phyloP scores from a whole-genome alignment of 2,888 invertebrate genomes.

The Drosophila mimetica region DNA sequence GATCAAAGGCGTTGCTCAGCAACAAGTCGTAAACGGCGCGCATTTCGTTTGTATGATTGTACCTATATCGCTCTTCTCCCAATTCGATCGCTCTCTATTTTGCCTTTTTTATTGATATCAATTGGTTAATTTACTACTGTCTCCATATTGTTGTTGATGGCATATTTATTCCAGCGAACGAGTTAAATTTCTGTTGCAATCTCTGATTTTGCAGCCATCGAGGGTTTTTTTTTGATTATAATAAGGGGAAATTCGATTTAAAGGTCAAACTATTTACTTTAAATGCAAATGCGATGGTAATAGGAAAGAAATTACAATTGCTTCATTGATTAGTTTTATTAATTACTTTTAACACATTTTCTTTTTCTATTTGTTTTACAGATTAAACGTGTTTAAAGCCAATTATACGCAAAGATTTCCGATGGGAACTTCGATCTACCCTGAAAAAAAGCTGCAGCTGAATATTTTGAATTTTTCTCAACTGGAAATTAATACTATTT shows the following conservation, averaged over 20 bases:
- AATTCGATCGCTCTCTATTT: conserved; percentile 8
- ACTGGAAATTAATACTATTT: background rate
- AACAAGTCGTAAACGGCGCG: conserved; percentile 74
- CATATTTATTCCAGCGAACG: conserved; percentile 30
- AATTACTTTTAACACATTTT: background rate
- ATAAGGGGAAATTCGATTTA: background rate
- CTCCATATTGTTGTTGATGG: conserved; percentile 21
- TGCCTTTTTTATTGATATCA: conserved; percentile 55
- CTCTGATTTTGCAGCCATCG: background rate
- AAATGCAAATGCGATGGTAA: too few relatives aligned
- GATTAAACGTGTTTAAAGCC: background rate
- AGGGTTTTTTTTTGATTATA: background rate
- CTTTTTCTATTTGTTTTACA: background rate
- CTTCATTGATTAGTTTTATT: background rate
- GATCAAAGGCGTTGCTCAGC: conserved; percentile 74
- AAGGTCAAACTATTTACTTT: too few relatives aligned
- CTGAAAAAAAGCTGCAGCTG: background rate
- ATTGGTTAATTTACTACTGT: conserved; percentile 46
- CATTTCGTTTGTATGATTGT: conserved; percentile 58
- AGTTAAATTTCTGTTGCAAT: conserved; percentile 2
- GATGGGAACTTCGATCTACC: background rate
- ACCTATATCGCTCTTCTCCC: conserved; percentile 11
- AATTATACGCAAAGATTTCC: background rate
- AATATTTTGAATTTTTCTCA: background rate
- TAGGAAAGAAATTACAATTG: background rate